Percentiles rank a stretch among this genome's conserved stretches.
These are phyloP conservation scores for Diplosoma virens DNA, from an alignment of 23 tunicate species.

Conservation along the genomic window DNA sequence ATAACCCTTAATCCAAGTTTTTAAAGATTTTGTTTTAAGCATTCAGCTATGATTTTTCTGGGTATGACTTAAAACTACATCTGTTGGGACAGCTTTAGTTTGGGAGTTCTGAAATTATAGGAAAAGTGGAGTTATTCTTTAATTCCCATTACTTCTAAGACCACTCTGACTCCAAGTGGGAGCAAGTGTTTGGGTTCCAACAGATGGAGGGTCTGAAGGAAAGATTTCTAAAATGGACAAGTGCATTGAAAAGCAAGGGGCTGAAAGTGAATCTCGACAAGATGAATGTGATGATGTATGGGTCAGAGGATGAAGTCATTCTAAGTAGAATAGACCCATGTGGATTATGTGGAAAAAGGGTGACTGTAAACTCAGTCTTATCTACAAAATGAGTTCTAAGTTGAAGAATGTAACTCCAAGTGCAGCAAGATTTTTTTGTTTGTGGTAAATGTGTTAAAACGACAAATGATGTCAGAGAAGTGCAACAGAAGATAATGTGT, in stretches of 20 bases:
- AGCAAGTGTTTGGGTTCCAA: no score
- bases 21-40: no score
- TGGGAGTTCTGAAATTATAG: no score
- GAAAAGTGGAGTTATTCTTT: no score
- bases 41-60: no score
- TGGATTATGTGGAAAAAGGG: conserved; percentile 3
- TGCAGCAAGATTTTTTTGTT: neutral
- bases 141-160: no score
- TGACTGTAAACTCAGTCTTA: neutral
- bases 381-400: neutral
- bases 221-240: conserved; percentile 2
- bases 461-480: no score
- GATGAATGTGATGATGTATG: conserved; percentile 23
- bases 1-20: no score
- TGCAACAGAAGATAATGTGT: no score
- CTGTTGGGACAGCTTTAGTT: no score
- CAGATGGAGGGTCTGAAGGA: neutral
- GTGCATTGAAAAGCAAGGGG: conserved; percentile 22
- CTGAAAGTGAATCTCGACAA: conserved; percentile 16
- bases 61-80: no score
- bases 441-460: neutral
- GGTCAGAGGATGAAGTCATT: neutral
- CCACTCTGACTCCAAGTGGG: no score
- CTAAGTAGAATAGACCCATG: neutral
- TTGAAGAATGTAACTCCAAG: neutral